These are phyloP conservation scores for Aphelenchoides avenae DNA, from an alignment of 1,140 invertebrate species.

Conservation along the genomic window DNA sequence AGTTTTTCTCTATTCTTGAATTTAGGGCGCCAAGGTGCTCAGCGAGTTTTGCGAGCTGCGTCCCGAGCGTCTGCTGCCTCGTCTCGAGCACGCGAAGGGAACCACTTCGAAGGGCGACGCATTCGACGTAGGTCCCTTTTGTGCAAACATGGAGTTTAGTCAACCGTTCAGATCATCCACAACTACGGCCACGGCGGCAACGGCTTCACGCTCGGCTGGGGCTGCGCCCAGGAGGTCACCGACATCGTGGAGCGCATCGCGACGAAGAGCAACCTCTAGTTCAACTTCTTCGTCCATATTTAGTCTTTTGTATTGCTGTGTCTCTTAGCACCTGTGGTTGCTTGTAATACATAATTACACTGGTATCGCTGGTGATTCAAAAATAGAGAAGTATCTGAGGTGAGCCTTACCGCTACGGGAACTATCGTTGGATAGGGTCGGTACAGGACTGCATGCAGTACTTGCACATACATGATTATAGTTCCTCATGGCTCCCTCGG, in stretches of 20 bases:
- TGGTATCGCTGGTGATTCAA: no score
- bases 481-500: no score
- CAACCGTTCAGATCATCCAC: slow-evolving; percentile 69
- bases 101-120: slow-evolving; percentile 8
- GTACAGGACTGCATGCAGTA: no score
- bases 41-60: slow-evolving; percentile 31
- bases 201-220: slow-evolving; percentile 77
- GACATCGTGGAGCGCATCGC: slow-evolving; percentile 62
- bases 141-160: neutral
- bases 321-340: no score
- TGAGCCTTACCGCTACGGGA: no score
- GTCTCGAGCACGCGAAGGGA: slow-evolving; percentile 14
- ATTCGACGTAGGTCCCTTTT: neutral
- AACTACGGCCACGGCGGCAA: slow-evolving; percentile 87
- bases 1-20: neutral
- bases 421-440: no score
- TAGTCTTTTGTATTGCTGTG: no score
- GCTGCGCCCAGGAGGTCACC: slow-evolving; percentile 70
- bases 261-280: no score
- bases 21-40: slow-evolving; percentile 36
- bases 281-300: no score
- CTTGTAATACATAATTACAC: no score
- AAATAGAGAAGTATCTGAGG: no score
- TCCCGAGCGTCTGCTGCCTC: slow-evolving; percentile 28
- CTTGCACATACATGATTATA: no score